Evolutionary conservation across 2,888 invertebrate species (phyloP).

Genomic region (Sinopyrophorus schimmeli): DNA sequence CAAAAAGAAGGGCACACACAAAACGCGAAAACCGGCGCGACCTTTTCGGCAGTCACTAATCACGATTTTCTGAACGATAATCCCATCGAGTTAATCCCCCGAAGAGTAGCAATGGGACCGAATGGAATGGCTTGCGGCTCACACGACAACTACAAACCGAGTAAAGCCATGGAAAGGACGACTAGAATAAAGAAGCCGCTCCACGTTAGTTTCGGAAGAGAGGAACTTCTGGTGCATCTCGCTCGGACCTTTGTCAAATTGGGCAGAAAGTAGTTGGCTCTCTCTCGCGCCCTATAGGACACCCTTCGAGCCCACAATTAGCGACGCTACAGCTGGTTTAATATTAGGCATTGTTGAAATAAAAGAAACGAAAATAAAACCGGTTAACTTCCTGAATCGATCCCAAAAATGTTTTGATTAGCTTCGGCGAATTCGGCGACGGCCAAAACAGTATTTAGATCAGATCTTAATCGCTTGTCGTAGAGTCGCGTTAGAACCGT

Average conservation of each 20-base stretch:
- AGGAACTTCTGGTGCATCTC: constrained; percentile 27
- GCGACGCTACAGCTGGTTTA: constrained; percentile 26
- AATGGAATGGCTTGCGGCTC: constrained; percentile 27
- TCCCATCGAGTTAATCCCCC: constrained; percentile 12
- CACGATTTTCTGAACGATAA: constrained; percentile 7
- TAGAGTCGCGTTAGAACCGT: too few species aligned
- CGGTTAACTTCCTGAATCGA: too few species aligned
- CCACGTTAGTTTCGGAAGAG: constrained; percentile 30
- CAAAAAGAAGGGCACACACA: too few species aligned
- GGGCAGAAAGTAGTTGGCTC: constrained; percentile 7
- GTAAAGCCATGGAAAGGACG: constrained; percentile 29
- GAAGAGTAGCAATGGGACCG: constrained; percentile 23
- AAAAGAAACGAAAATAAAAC: too few species aligned
- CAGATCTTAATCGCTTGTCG: too few species aligned
- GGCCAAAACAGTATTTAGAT: too few species aligned
- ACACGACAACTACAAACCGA: constrained; percentile 29
- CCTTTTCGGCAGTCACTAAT: background rate
- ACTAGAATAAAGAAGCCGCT: constrained; percentile 31
- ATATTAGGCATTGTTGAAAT: too few species aligned
- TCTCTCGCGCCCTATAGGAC: constrained; percentile 19
- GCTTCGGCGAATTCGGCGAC: too few species aligned
- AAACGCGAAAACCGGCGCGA: background rate
- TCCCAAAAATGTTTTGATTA: too few species aligned
- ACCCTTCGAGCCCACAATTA: constrained; percentile 26
- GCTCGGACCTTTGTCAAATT: constrained; percentile 14